These are phyloP conservation scores for Sesamia nonagrioides DNA, from an alignment of 1,140 invertebrate genomes.

Conservation along the genomic window DNA sequence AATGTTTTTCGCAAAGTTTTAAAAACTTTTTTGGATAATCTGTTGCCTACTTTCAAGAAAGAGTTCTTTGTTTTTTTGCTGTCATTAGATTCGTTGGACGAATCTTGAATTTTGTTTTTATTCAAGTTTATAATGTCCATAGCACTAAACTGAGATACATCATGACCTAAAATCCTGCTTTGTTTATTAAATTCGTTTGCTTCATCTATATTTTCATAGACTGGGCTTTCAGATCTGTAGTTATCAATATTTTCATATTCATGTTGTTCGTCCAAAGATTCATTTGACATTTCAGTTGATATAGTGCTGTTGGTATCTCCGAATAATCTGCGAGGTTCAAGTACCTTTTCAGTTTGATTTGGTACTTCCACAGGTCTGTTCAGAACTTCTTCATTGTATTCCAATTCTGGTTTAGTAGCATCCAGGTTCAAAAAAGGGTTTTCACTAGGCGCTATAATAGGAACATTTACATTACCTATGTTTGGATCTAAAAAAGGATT, in stretches of 20 bases:
- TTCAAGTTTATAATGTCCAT: conserved; percentile 84
- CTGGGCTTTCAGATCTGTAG: conserved; percentile 76
- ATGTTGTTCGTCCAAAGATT: conserved; percentile 68
- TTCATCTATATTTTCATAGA: conserved; percentile 80
- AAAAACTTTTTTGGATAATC: conserved; percentile 83
- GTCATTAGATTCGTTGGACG: conserved; percentile 74
- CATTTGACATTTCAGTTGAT: conserved; percentile 72
- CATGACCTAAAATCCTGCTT: conserved; percentile 84
- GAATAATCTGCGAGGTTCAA: conserved; percentile 81
- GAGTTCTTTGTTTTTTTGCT: conserved; percentile 75
- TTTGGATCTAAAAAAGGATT: conserved; percentile 84
- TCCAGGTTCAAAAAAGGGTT: conserved; percentile 74
- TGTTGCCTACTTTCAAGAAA: conserved; percentile 78
- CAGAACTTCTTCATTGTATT: conserved; percentile 69
- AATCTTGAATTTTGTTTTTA: conserved; percentile 66
- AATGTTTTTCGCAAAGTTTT: conserved; percentile 85
- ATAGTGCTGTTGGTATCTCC: conserved; percentile 82
- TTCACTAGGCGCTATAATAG: conserved; percentile 34
- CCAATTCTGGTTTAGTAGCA: conserved; percentile 63
- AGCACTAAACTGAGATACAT: conserved; percentile 82
- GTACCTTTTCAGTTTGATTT: conserved; percentile 49
- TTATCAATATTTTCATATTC: conserved; percentile 81
- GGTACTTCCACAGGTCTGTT: conserved; percentile 57
- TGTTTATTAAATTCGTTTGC: conserved; percentile 79
- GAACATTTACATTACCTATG: conserved; percentile 12